A percentile compares a stretch with the other conserved stretches of the same genome.
Conservation (phyloP, 2,113 vertebrate species). For the Dicaeum eximium region DNA sequence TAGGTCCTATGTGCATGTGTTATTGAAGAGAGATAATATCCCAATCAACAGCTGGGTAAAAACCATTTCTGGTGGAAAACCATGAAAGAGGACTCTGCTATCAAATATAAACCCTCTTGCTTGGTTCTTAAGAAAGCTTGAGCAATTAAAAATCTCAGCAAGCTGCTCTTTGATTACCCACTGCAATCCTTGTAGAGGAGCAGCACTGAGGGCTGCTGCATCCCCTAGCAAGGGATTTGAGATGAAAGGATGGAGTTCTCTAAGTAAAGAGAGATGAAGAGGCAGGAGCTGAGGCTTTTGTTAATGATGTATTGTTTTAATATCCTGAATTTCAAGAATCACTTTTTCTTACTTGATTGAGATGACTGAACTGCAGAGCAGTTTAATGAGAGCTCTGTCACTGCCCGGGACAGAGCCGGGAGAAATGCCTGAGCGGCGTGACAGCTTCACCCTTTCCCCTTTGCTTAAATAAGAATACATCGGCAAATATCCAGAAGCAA, state of each 20-base stretch:
- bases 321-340: neutral
- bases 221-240: neutral
- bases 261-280: neutral
- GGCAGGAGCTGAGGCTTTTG: neutral
- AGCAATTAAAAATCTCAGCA: neutral
- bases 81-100: neutral
- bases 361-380: neutral
- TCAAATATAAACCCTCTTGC: neutral
- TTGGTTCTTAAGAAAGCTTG: neutral
- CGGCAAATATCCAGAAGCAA: neutral
- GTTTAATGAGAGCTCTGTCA: neutral
- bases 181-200: neutral
- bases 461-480: neutral
- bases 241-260: neutral
- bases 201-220: neutral
- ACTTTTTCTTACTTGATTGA: neutral
- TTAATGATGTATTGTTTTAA: neutral
- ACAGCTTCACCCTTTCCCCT: neutral
- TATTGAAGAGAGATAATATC: neutral
- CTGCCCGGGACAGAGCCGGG: neutral
- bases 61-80: neutral
- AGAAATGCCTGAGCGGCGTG: neutral
- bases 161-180: neutral
- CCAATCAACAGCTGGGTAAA: neutral
- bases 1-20: neutral